Conservation (phyloP, 2,113 vertebrate species). For the Bubo bubo region DNA sequence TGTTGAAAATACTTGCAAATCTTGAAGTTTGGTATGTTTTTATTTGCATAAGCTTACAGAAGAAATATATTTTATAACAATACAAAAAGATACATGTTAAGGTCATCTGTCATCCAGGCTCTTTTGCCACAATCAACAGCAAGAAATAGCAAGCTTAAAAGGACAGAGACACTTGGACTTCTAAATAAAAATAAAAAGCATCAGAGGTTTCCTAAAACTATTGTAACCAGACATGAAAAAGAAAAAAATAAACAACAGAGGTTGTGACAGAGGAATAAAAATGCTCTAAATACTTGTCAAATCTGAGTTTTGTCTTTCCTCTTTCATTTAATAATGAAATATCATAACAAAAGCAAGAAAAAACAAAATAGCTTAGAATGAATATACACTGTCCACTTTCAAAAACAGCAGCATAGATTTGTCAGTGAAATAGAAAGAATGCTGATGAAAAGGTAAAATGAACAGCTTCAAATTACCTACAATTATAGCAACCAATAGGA, state of each 20-base stretch:
- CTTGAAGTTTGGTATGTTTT: background rate
- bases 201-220: background rate
- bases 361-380: conserved; percentile 49
- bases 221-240: background rate
- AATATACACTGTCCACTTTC: conserved; percentile 38
- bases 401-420: conserved; percentile 30
- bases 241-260: too few relatives aligned
- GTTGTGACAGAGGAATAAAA: background rate
- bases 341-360: conserved; percentile 32
- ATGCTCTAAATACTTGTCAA: background rate
- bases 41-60: background rate
- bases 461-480: conserved; percentile 61
- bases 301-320: background rate
- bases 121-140: background rate
- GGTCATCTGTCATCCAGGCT: background rate
- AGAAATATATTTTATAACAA: background rate
- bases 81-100: background rate
- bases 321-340: conserved; percentile 21
- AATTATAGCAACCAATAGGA: conserved; percentile 60
- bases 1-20: background rate
- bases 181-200: background rate
- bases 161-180: background rate
- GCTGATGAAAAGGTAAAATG: conserved; percentile 65
- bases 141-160: background rate
- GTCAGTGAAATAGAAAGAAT: conserved; percentile 52